Conservation (phyloP, 2,113 vertebrate species). For the Loxodonta africana region DNA sequence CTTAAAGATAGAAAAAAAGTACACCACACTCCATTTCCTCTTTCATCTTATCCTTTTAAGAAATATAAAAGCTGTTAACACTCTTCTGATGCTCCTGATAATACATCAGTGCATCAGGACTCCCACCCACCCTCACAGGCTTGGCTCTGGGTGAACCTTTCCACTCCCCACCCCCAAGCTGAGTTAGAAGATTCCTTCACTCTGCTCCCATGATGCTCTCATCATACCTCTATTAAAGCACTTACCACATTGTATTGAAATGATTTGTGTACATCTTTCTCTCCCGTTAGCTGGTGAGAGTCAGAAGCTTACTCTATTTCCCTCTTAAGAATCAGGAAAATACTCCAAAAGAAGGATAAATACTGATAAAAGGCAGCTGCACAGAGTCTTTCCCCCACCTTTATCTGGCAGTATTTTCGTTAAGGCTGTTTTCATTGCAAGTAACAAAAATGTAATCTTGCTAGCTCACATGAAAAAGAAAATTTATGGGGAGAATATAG, state of each 20-base stretch:
- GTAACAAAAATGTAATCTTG: constrained; percentile 36
- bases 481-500: background rate
- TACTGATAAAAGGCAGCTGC: background rate
- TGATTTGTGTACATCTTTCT: constrained; percentile 19
- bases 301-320: constrained; percentile 44
- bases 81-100: constrained; percentile 3
- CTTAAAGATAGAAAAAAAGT: constrained; percentile 59
- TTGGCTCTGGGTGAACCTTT: background rate
- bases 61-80: constrained; percentile 62
- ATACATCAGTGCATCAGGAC: constrained; percentile 16
- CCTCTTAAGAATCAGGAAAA: constrained; percentile 54
- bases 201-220: background rate
- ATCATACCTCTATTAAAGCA: constrained; percentile 14
- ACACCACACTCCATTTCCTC: background rate
- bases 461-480: background rate
- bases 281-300: constrained; percentile 6
- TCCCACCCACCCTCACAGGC: background rate
- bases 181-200: background rate
- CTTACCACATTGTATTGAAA: background rate
- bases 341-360: constrained; percentile 10
- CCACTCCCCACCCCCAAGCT: background rate
- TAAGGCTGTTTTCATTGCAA: background rate
- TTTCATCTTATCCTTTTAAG: constrained; percentile 57
- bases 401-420: constrained; percentile 1
- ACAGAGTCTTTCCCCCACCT: background rate